phyloP scores from a whole-genome alignment of 2,113 vertebrate species.

The Typhlomys cinereus region DNA sequence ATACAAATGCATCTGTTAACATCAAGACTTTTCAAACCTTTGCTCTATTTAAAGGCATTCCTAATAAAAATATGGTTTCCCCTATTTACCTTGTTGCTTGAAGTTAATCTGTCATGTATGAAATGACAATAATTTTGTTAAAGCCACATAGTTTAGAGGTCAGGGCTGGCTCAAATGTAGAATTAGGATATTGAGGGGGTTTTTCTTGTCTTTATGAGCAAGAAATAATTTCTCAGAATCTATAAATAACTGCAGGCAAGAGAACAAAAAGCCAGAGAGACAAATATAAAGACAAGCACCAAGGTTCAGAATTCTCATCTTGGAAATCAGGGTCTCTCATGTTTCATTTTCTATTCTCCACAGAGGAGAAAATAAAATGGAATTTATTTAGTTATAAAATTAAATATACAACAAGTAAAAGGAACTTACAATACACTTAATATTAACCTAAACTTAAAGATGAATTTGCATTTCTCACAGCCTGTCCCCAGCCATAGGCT shows the following conservation, averaged over 20 bases:
- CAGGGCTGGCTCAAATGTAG: conserved; percentile 27
- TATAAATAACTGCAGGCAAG: conserved; percentile 43
- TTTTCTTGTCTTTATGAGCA: neutral
- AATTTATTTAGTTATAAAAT: conserved; percentile 40
- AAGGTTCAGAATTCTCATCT: conserved; percentile 3
- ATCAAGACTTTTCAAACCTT: conserved; percentile 22
- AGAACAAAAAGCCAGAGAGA: neutral
- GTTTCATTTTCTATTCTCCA: conserved; percentile 40
- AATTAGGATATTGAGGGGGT: conserved; percentile 10
- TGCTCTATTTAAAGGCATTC: neutral
- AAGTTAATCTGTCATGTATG: neutral
- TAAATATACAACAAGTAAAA: neutral
- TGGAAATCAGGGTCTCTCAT: neutral
- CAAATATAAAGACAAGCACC: neutral
- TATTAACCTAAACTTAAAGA: neutral
- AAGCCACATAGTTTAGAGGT: conserved; percentile 11
- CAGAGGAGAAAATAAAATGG: conserved; percentile 23
- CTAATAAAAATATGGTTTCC: neutral
- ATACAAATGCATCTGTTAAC: conserved; percentile 27
- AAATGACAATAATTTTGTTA: conserved; percentile 49
- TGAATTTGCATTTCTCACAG: neutral
- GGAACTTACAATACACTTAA: neutral
- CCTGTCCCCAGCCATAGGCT: neutral
- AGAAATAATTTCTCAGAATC: conserved; percentile 55
- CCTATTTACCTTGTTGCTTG: neutral